These are phyloP conservation scores for Eulemur coronatus DNA, from an alignment of 2,797 vertebrate genomes.

Conservation along the genomic window DNA sequence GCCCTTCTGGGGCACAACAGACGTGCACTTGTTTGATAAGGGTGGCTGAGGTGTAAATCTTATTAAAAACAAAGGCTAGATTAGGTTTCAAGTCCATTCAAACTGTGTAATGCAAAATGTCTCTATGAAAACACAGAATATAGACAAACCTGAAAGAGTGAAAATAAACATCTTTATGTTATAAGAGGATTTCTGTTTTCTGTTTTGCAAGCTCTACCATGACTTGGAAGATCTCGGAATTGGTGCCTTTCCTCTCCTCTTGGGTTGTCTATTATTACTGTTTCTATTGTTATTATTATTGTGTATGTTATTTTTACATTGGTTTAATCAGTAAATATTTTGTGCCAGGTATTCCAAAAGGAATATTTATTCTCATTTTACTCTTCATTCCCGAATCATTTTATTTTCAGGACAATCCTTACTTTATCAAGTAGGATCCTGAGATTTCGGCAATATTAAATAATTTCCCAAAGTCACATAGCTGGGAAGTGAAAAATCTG, in stretches of 20 bases:
- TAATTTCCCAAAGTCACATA: neutral
- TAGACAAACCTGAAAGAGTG: neutral
- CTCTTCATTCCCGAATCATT: neutral
- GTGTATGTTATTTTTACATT: neutral
- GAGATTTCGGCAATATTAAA: neutral
- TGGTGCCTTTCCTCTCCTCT: neutral
- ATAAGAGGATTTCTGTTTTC: neutral
- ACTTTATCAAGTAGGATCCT: neutral
- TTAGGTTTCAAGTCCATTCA: neutral
- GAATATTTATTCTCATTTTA: neutral
- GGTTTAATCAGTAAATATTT: neutral
- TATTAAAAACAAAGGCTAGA: neutral
- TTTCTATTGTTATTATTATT: neutral
- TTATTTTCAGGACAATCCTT: neutral
- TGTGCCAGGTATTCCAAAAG: neutral
- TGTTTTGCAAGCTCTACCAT: neutral
- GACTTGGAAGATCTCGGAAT: neutral
- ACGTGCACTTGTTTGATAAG: accelerated
- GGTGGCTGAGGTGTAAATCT: neutral
- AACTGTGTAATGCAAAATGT: neutral
- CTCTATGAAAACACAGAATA: neutral
- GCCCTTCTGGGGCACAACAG: neutral
- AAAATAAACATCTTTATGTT: too few relatives aligned
- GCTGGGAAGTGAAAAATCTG: neutral
- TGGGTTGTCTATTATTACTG: neutral